phyloP scores from a whole-genome alignment of 2,888 invertebrate genomes.

The Polyploca ridens region DNA sequence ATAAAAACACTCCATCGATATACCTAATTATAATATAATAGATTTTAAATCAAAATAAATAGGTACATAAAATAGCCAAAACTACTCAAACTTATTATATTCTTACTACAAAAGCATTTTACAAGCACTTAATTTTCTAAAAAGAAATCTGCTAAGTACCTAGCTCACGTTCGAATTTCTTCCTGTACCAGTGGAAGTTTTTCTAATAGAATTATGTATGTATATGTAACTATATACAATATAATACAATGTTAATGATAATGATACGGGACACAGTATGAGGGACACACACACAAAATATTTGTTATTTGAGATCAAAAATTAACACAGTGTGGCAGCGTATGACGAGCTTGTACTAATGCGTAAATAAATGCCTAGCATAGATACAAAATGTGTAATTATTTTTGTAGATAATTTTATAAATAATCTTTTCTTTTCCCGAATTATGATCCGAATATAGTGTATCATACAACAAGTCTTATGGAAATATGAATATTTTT shows the following conservation, averaged over 20 bases:
- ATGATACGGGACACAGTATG: slow-evolving; percentile 45
- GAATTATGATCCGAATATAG: neutral
- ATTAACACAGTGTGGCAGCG: slow-evolving; percentile 78
- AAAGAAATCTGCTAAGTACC: slow-evolving; percentile 23
- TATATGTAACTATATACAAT: slow-evolving; percentile 26
- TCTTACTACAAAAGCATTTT: slow-evolving; percentile 44
- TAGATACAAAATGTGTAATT: neutral
- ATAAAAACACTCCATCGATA: neutral
- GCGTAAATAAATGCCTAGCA: slow-evolving; percentile 36
- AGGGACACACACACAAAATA: slow-evolving; percentile 53
- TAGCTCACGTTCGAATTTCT: slow-evolving; percentile 43
- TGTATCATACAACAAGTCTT: neutral
- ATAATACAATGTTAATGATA: slow-evolving; percentile 39
- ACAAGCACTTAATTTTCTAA: slow-evolving; percentile 47
- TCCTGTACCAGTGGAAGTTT: slow-evolving; percentile 69
- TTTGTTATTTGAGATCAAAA: slow-evolving; percentile 65
- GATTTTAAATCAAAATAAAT: neutral
- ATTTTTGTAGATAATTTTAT: neutral
- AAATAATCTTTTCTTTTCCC: too few species aligned
- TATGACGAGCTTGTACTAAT: slow-evolving; percentile 75
- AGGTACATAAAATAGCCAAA: slow-evolving; percentile 78
- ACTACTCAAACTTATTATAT: slow-evolving; percentile 66
- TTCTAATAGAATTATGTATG: slow-evolving; percentile 32
- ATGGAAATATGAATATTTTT: neutral
- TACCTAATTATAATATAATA: neutral